Percentiles rank a stretch among this genome's conserved stretches.
These are phyloP conservation scores for Origma solitaria DNA, from an alignment of 2,113 vertebrate species.

Conservation along the genomic window DNA sequence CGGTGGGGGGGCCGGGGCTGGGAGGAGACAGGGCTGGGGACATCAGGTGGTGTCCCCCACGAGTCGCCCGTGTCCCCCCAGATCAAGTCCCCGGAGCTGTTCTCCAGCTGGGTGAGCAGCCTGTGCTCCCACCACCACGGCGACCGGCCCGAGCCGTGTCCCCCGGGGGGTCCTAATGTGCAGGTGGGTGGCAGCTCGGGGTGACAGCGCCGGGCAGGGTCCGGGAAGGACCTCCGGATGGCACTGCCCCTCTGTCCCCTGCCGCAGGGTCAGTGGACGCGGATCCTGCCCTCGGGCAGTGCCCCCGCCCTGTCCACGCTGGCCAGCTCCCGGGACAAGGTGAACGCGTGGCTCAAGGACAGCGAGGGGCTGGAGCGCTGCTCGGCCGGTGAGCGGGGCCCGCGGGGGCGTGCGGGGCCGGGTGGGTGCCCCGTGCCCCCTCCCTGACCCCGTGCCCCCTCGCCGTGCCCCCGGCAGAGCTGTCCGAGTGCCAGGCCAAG, in stretches of 20 bases:
- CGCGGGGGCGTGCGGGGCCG: fast-evolving
- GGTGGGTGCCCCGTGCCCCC: fast-evolving
- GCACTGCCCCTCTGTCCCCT: not conserved
- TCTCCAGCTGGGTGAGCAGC: constrained; percentile 88
- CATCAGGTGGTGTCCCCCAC: fast-evolving
- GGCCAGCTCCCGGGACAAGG: constrained; percentile 69
- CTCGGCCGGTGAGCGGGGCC: constrained; percentile 73
- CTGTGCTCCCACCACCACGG: constrained; percentile 83
- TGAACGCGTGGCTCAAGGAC: constrained; percentile 86
- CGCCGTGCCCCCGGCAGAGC: constrained; percentile 58
- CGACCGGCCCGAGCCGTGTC: constrained; percentile 56
- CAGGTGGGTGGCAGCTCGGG: not conserved
- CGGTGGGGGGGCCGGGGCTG: fast-evolving
- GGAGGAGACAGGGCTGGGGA: fast-evolving
- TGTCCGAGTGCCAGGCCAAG: constrained; percentile 80
- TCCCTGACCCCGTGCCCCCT: not conserved
- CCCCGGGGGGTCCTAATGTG: fast-evolving
- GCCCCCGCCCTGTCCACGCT: constrained; percentile 57
- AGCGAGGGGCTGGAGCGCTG: constrained; percentile 81
- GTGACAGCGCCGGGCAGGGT: fast-evolving
- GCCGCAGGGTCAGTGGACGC: not conserved
- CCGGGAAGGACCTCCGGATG: fast-evolving
- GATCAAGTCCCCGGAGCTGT: constrained; percentile 86
- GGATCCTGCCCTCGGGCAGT: constrained; percentile 34
- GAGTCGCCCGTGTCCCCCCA: not conserved